Evolutionary conservation across 2,113 vertebrate genomes (phyloP).

Genomic region (Chaetodon trifascialis): DNA sequence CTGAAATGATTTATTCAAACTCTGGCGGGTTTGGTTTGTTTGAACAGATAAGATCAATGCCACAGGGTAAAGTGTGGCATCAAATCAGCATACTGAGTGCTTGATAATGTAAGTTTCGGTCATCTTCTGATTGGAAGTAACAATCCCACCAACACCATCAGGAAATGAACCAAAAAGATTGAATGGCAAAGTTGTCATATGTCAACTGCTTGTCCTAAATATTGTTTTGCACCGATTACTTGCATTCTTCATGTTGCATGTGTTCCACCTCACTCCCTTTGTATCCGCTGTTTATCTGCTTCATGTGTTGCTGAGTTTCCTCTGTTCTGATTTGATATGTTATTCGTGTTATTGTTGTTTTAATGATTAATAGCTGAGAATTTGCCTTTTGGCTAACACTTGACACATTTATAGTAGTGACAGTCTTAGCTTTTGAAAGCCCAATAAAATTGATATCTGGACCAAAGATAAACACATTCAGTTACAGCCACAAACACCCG

Average conservation of each 20-base stretch:
- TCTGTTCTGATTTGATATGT: neutral
- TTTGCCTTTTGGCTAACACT: too few species aligned
- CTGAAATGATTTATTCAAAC: neutral
- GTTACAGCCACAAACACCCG: neutral
- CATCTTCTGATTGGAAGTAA: neutral
- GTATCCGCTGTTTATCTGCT: neutral
- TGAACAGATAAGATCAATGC: neutral
- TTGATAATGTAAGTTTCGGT: neutral
- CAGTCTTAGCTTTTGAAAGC: too few species aligned
- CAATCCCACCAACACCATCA: neutral
- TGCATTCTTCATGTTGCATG: neutral
- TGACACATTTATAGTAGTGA: neutral
- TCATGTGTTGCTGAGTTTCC: neutral
- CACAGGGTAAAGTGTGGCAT: neutral
- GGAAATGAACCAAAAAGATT: neutral
- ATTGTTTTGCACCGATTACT: neutral
- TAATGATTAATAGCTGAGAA: neutral
- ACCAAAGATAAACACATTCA: neutral
- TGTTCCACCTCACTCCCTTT: neutral
- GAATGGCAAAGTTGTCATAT: neutral
- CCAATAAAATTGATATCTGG: neutral
- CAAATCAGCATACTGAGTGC: neutral
- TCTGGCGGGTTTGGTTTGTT: neutral
- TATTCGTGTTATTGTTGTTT: neutral
- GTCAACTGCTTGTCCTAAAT: neutral